phyloP scores from a whole-genome alignment of 2,888 invertebrate genomes.

The Tribolium freemani region DNA sequence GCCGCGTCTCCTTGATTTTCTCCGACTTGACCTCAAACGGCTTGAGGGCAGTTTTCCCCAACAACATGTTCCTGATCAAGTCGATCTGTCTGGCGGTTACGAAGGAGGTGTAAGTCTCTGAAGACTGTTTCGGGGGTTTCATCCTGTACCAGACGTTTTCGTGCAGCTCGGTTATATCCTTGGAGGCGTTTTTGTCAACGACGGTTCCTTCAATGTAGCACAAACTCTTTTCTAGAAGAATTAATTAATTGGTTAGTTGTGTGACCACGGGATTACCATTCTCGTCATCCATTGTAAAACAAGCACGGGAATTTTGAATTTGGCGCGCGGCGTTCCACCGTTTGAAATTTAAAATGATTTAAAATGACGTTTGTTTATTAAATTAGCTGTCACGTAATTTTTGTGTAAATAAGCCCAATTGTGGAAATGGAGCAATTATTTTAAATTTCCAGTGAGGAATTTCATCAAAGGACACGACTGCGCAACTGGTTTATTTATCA shows the following conservation, averaged over 20 bases:
- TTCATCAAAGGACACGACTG: background rate
- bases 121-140: conserved; percentile 52
- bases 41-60: conserved; percentile 48
- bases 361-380: conserved; percentile 18
- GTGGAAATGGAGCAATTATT: background rate
- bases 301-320: conserved; percentile 36
- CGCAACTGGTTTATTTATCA: background rate
- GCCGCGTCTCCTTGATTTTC: background rate
- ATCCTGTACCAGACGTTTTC: conserved; percentile 58
- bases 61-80: conserved; percentile 54
- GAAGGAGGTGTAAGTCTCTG: conserved; percentile 45
- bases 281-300: conserved; percentile 1
- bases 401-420: background rate
- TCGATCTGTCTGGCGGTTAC: conserved; percentile 59
- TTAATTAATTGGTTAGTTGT: background rate
- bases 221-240: conserved; percentile 47
- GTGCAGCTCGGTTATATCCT: conserved; percentile 45
- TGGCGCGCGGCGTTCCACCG: conserved; percentile 7
- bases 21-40: conserved; percentile 12
- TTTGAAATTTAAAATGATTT: conserved; percentile 30
- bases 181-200: conserved; percentile 51
- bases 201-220: conserved; percentile 56
- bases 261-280: background rate
- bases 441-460: conserved; percentile 4
- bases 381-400: background rate